A percentile compares a stretch with the other conserved stretches of the same genome.
Conservation (phyloP, 2,797 vertebrate species). For the Lepidocolaptes lacrymiger region DNA sequence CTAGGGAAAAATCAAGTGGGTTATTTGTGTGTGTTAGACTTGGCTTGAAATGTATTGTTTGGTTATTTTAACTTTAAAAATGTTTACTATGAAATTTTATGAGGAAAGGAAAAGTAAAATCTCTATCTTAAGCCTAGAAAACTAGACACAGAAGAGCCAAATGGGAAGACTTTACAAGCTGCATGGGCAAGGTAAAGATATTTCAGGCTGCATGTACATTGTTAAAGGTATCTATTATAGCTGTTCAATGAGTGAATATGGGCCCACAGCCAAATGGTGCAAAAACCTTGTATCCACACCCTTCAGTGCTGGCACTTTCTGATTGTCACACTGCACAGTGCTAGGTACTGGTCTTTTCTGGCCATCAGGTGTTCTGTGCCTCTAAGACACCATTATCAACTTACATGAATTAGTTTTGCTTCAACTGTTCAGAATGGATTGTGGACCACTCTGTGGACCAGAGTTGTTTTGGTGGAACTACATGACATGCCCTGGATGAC, state of each 20-base stretch:
- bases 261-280: not conserved
- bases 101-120: not conserved
- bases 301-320: not conserved
- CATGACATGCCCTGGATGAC: not conserved
- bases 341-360: not conserved
- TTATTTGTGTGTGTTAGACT: not conserved
- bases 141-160: not conserved
- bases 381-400: too few relatives aligned
- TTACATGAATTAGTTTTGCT: not conserved
- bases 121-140: not conserved
- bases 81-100: not conserved
- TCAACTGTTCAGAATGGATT: not conserved
- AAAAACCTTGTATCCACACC: not conserved
- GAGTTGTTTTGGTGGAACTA: not conserved
- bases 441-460: not conserved
- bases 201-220: not conserved
- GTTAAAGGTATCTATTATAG: not conserved
- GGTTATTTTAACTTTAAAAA: not conserved
- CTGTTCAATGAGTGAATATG: not conserved
- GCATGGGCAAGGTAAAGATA: not conserved
- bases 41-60: not conserved
- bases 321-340: not conserved
- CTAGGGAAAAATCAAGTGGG: not conserved
- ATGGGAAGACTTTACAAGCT: not conserved
- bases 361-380: not conserved